phyloP scores from a whole-genome alignment of 2,113 vertebrate species.

The Phaethon lepturus region DNA sequence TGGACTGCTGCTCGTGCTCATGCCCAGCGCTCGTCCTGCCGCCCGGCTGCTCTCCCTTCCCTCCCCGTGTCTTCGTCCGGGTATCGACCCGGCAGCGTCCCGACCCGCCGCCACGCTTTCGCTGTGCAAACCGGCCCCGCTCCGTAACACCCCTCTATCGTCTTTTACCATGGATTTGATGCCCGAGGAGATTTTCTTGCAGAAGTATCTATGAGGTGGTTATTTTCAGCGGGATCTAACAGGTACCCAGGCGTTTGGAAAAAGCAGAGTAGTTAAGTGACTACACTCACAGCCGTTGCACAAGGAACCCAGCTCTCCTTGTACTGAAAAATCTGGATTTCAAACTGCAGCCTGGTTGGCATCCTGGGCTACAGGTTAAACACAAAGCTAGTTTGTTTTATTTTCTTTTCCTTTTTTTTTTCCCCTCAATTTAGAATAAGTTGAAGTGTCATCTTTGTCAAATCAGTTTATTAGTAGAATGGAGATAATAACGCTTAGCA shows the following conservation, averaged over 20 bases:
- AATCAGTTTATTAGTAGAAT: background rate
- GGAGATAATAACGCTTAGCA: background rate
- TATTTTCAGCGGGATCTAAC: background rate
- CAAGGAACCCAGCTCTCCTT: background rate
- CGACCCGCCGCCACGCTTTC: background rate
- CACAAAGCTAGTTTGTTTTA: background rate
- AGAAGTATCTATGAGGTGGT: background rate
- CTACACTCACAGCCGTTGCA: background rate
- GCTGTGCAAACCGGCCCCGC: background rate
- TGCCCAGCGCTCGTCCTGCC: fast-evolving
- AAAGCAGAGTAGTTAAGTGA: background rate
- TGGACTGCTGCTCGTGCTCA: background rate
- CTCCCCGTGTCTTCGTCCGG: background rate
- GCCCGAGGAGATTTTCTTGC: background rate
- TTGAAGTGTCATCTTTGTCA: background rate
- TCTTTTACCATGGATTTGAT: background rate
- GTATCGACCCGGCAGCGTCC: background rate
- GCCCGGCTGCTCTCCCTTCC: background rate
- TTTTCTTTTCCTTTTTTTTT: background rate
- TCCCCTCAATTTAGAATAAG: background rate
- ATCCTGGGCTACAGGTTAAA: background rate
- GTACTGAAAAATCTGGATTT: background rate
- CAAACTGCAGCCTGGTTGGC: background rate
- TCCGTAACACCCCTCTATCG: fast-evolving
- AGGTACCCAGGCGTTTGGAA: background rate